Base-by-base conservation (phyloP, 2,888 invertebrate species). In the Plebejus anna region DNA sequence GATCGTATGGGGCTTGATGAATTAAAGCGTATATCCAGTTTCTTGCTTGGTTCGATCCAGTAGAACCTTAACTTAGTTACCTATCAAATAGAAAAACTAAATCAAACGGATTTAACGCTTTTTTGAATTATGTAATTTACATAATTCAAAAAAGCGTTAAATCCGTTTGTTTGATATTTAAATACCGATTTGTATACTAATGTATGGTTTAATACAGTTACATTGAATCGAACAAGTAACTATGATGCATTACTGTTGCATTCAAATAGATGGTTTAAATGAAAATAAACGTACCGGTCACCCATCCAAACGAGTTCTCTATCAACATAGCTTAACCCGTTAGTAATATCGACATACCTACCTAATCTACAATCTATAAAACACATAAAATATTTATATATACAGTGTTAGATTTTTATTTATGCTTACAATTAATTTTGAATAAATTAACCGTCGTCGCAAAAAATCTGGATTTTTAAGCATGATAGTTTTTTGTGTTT, bases 351-450 rank as follows among this genome's bases (percentile, higher is more conserved):
- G 13, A 66, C 5, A 32, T 66, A 36, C 36, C 11, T 13, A 61
- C 13, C 36, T 66, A 66, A 66, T 66, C 66, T 66, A 66, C 66
- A 66, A 32, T 66, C 66, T 36, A 66, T 66, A 36, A 66, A 66
- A 66, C 16, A 66, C 36, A 66, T 66, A 66, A 66, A 13, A 36
- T 66, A 66, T 36, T 66, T 36, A 36, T 36, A 66, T 66, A 66
- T 16, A 66, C 66, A 66, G 32, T 36, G 66, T 66, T 32, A 66
- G 66, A 66, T 66, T 66, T 66, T 66, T 66, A 66, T 66, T 66
- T 66, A 66, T 66, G 66, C 32, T 13, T 16, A 32, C 16, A 66
- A 32, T 66, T 66, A 66, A 66, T 66, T 66, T 66, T 2, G 66
- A 66, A 66, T 66, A 66, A 66, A 66, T 66, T 66, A 66, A 66